phyloP scores from a whole-genome alignment of 2,888 invertebrate genomes.

The Lamproptera curius region DNA sequence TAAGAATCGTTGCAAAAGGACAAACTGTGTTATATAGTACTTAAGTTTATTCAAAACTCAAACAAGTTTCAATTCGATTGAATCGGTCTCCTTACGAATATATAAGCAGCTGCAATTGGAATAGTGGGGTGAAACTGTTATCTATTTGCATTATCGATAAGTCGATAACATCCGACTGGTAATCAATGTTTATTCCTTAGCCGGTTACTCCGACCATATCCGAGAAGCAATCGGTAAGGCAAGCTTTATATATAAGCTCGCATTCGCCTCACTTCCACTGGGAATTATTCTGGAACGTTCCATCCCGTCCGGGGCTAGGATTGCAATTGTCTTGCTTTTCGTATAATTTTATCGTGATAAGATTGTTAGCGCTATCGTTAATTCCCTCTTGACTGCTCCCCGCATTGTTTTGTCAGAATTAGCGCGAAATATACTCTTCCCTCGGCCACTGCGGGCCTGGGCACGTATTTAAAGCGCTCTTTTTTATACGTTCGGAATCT shows the following conservation, averaged over 20 bases:
- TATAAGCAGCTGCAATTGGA: too few species aligned
- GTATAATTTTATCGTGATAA: slow-evolving; percentile 23
- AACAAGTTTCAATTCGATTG: too few species aligned
- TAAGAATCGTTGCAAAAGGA: too few species aligned
- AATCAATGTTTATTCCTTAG: slow-evolving; percentile 20
- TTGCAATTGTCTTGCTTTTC: slow-evolving; percentile 23
- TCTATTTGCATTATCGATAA: slow-evolving; percentile 6
- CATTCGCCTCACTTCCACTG: slow-evolving; percentile 37
- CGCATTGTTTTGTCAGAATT: slow-evolving; percentile 15
- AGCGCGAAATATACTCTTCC: background rate
- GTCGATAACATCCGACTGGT: slow-evolving; percentile 4
- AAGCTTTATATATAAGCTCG: too few species aligned
- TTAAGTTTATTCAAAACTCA: too few species aligned
- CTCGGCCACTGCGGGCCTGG: too few species aligned
- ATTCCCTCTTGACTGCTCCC: slow-evolving; percentile 21
- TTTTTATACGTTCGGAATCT: too few species aligned
- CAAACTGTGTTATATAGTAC: too few species aligned
- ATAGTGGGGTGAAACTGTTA: background rate
- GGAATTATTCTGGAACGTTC: slow-evolving; percentile 43
- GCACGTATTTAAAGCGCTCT: too few species aligned
- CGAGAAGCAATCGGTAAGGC: slow-evolving; percentile 36
- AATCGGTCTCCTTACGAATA: too few species aligned
- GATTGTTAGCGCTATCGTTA: slow-evolving; percentile 23
- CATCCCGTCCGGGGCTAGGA: slow-evolving; percentile 22
- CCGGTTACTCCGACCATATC: slow-evolving; percentile 15